phyloP scores from a whole-genome alignment of 2,113 vertebrate species.

The Turdus rufiventris region DNA sequence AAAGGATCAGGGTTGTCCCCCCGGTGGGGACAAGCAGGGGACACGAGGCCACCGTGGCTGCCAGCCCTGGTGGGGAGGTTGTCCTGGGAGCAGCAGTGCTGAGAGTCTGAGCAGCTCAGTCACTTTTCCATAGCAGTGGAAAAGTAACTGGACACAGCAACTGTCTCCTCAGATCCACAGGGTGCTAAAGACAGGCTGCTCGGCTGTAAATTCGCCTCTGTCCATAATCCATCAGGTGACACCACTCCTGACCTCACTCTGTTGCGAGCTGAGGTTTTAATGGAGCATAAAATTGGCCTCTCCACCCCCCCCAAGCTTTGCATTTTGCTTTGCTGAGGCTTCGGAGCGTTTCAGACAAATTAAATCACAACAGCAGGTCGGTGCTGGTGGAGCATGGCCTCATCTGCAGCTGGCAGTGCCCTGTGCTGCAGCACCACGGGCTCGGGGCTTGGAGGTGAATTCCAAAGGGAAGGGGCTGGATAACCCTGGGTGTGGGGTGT shows the following conservation, averaged over 20 bases:
- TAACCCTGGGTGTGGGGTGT: accelerated
- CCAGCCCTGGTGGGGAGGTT: neutral
- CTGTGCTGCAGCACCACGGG: neutral
- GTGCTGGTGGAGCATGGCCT: neutral
- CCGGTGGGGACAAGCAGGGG: accelerated
- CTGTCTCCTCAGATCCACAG: neutral
- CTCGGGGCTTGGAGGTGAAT: neutral
- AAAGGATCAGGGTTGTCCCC: neutral
- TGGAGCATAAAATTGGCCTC: conserved; percentile 53
- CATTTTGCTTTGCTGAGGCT: neutral
- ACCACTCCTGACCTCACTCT: neutral
- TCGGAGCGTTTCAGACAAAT: neutral
- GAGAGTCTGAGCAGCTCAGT: neutral
- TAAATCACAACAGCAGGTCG: neutral
- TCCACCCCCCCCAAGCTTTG: neutral
- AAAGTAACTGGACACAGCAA: neutral
- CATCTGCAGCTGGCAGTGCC: neutral
- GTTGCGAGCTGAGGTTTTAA: neutral
- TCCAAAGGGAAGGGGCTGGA: neutral
- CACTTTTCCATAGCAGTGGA: neutral
- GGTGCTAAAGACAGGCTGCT: neutral
- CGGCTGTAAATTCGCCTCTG: neutral
- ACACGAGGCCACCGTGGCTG: accelerated
- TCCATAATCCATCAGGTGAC: conserved; percentile 8
- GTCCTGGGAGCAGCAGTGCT: neutral